Evolutionary conservation across 2,113 vertebrate species (phyloP).

Genomic region (Coturnix japonica): DNA sequence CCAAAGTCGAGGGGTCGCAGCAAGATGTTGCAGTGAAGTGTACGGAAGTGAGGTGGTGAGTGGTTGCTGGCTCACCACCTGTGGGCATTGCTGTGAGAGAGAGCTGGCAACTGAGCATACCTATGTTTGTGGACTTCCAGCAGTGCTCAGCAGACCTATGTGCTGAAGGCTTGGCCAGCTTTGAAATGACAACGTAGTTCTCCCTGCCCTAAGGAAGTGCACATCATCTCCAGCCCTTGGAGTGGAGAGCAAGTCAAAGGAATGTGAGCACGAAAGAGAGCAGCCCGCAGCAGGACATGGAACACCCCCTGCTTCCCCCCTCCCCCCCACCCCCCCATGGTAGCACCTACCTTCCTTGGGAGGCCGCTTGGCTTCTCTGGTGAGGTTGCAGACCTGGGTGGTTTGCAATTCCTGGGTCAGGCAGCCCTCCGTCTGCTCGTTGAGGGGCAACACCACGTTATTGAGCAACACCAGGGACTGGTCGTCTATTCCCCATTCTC

Average conservation of each 20-base stretch:
- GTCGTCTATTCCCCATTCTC: conserved; percentile 91
- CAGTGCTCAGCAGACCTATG: background rate
- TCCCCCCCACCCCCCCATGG: background rate
- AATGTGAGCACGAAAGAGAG: background rate
- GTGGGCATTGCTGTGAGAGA: background rate
- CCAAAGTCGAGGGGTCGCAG: background rate
- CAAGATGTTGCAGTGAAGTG: background rate
- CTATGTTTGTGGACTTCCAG: background rate
- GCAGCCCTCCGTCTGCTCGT: conserved; percentile 97
- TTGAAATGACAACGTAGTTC: background rate
- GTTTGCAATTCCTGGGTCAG: conserved; percentile 96
- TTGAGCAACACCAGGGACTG: conserved; percentile 95
- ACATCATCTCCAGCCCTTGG: conserved; percentile 20
- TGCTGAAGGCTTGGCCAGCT: background rate
- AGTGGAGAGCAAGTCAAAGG: background rate
- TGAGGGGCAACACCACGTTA: conserved; percentile 97
- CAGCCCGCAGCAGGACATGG: background rate
- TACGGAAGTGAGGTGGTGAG: background rate
- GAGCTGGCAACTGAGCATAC: conserved; percentile 1
- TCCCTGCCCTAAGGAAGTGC: background rate
- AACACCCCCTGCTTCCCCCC: background rate
- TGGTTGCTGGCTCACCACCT: background rate
- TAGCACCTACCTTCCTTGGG: conserved; percentile 97
- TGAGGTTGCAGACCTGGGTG: conserved; percentile 97
- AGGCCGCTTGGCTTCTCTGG: conserved; percentile 93